Conservation (phyloP, 2,888 invertebrate genomes). For the Litoditis marina region DNA sequence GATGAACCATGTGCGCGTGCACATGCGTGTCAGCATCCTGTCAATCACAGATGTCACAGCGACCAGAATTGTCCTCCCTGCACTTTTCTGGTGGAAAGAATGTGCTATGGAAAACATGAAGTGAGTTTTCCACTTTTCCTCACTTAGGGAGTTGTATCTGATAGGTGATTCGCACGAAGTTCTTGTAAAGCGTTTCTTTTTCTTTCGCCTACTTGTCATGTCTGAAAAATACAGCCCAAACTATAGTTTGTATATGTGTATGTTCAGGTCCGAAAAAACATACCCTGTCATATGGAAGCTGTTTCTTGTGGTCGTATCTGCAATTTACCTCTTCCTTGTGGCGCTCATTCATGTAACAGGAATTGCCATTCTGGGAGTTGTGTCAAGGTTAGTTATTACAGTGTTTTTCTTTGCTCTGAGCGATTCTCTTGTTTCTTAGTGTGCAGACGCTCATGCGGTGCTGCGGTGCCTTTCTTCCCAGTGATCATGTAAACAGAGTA, state of each 20-base stretch:
- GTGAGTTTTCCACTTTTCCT: conserved; percentile 14
- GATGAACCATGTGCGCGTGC: conserved; percentile 76
- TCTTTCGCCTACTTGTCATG: not conserved
- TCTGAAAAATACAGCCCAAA: no score
- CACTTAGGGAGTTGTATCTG: not conserved
- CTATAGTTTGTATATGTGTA: not conserved
- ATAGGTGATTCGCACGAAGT: not conserved
- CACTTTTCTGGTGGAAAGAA: conserved; percentile 79
- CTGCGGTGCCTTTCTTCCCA: no score
- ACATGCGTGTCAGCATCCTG: conserved; percentile 68
- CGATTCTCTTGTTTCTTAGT: not conserved
- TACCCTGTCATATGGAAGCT: conserved; percentile 75
- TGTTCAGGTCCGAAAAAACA: conserved; percentile 76
- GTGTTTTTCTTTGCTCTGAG: not conserved
- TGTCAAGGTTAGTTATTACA: conserved; percentile 61
- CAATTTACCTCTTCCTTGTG: conserved; percentile 76
- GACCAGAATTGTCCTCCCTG: conserved; percentile 78
- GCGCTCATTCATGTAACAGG: conserved; percentile 78
- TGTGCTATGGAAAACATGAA: conserved; percentile 74
- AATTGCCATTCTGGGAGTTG: conserved; percentile 78
- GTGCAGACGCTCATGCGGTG: no score
- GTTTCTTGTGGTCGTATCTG: conserved; percentile 79
- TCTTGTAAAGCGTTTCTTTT: not conserved
- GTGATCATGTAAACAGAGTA: no score
- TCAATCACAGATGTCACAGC: conserved; percentile 67